Evolutionary conservation across 2,797 vertebrate species (phyloP).

Genomic region (Rhinella marina): DNA sequence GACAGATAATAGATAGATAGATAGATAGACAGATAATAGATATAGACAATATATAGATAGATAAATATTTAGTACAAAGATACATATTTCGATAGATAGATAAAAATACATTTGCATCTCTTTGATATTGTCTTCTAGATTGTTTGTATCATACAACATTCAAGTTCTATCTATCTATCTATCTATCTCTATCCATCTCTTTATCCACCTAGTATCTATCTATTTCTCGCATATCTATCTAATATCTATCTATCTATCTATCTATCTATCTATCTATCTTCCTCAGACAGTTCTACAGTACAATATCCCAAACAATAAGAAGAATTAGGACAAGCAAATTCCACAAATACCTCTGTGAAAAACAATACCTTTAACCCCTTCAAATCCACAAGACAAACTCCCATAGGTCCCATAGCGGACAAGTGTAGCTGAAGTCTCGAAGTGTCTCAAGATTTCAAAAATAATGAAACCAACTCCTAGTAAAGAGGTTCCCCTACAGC

Average conservation of each 20-base stretch:
- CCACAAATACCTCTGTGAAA: constrained; percentile 4
- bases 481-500: neutral
- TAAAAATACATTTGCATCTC: too few species aligned
- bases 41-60: too few species aligned
- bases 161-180: neutral
- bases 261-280: constrained; percentile 76
- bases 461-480: neutral
- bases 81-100: too few species aligned
- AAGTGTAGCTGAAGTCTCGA: neutral
- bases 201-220: neutral
- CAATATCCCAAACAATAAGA: neutral
- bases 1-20: neutral
- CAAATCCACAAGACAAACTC: neutral
- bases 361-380: constrained; percentile 18
- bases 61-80: too few species aligned
- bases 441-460: neutral
- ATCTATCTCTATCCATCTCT: constrained; percentile 6
- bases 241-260: neutral
- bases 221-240: neutral
- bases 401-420: neutral
- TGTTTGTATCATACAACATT: neutral
- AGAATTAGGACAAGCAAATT: constrained; percentile 13
- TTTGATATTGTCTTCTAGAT: too few species aligned
- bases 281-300: constrained; percentile 62
- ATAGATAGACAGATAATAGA: neutral